Base-by-base conservation (phyloP, 2,797 vertebrate species). In the Apodemus agrarius region DNA sequence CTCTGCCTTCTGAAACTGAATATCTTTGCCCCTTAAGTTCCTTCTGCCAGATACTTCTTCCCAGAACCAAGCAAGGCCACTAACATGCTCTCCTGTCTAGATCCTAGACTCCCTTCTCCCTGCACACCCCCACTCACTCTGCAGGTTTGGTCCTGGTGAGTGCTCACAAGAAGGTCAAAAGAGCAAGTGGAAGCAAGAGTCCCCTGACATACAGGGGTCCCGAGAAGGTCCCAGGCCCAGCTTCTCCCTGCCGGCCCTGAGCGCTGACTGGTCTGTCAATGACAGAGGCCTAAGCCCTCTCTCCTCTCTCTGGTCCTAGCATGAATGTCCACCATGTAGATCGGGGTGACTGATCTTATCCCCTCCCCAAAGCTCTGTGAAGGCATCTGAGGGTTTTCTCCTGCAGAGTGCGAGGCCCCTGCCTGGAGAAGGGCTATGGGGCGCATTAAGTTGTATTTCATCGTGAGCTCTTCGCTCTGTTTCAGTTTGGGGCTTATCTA, bases 301-400 rank as follows among this genome's bases (percentile, higher is more conserved):
- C n/a, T 86, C 4, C 37, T 21, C 6, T 8, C 4, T 10, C 0
- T n/a, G 6, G 14, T 3, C 26, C 52, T 21, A 1, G 49, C 3
- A 3, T 34, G 17, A 80, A 37, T 1, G 6, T 24, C 54, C 6
- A 14, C 57, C 4, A 5, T 11, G 34, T 19, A 59, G 72, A 63
- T 17, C n/a, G 46, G 46, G 40, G 29, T 16, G 6, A 37, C 67
- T 75, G 74, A 81, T 63, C 31, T 89, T 46, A 78, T n/a, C 22
- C 17, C 61, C 26, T 89, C 26, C 24, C 37, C 40, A 17, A 65
- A 29, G 31, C 24, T 72, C 78, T 79, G 46, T 37, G 91, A 57
- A 14, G 13, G 21, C 29, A 9, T 3, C 40, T 4, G 54, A 54
- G 57, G 54, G 26, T 34, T 91, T 88, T 54, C 88, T 16, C 37